A percentile compares a stretch with the other conserved stretches of the same genome.
phyloP scores from a whole-genome alignment of 53 echinoderm and acorn worm species.

The Patiria pectinifera region DNA sequence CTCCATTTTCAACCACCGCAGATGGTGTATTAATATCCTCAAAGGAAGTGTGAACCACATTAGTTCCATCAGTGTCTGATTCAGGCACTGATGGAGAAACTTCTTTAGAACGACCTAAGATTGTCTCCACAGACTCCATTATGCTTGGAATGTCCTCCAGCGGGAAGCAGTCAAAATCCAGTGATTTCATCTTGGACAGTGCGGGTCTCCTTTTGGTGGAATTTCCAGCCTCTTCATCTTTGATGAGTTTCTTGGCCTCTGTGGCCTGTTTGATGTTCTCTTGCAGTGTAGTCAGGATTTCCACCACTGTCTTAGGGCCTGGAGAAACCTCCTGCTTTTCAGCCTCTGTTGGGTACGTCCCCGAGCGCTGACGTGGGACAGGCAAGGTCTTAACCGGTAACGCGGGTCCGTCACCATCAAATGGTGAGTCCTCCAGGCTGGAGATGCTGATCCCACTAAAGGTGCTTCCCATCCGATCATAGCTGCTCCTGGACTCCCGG shows the following conservation, averaged over 20 bases:
- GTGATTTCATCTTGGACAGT: conserved; percentile 66
- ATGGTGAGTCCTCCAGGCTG: conserved; percentile 71
- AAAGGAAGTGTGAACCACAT: background rate
- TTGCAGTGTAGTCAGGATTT: conserved; percentile 76
- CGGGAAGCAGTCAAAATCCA: conserved; percentile 65
- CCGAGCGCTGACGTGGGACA: conserved; percentile 66
- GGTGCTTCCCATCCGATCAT: conserved; percentile 52
- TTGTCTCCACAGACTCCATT: conserved; percentile 16
- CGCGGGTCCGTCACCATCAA: conserved; percentile 42
- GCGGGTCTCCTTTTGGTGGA: conserved; percentile 19
- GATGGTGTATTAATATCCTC: background rate
- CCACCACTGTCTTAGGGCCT: conserved; percentile 69
- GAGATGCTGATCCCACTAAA: conserved; percentile 50
- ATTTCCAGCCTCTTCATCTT: conserved; percentile 23
- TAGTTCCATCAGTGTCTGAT: background rate
- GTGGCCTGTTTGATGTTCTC: conserved; percentile 63
- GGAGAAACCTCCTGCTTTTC: conserved; percentile 29
- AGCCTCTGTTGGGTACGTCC: conserved; percentile 57
- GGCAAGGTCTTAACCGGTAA: background rate
- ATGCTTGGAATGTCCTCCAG: conserved; percentile 17
- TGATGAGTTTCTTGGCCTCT: conserved; percentile 18
- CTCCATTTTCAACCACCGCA: conserved; percentile 19
- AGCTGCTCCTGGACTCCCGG: conserved; percentile 63
- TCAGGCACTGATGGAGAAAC: background rate
- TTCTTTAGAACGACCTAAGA: conserved; percentile 20